Evolutionary conservation across 2,797 vertebrate genomes (phyloP).

Genomic region (Anolis apletophallus): DNA sequence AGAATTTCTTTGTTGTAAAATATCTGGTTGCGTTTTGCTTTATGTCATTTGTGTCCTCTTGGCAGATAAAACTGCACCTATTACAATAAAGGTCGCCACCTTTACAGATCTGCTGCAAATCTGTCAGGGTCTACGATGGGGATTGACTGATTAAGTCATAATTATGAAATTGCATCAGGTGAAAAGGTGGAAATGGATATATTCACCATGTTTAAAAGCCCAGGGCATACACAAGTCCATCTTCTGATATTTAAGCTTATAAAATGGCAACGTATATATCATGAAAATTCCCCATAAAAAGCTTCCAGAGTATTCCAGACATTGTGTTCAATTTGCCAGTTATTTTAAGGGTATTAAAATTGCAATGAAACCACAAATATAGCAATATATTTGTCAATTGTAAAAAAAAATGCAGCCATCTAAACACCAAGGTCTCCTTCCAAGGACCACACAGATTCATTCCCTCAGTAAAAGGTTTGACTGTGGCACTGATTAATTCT

Average conservation of each 20-base stretch:
- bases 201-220: not conserved
- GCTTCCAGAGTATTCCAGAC: not conserved
- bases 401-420: not conserved
- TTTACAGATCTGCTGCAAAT: too few relatives aligned
- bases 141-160: not conserved
- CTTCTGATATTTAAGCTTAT: not conserved
- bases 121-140: too few relatives aligned
- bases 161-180: not conserved
- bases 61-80: too few relatives aligned
- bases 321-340: not conserved
- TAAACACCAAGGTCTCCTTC: not conserved
- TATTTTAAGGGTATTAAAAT: not conserved
- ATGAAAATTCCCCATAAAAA: not conserved
- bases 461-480: not conserved
- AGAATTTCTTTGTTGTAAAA: too few relatives aligned
- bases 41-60: too few relatives aligned
- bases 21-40: too few relatives aligned
- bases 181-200: not conserved
- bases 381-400: not conserved
- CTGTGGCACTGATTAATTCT: slow-evolving; percentile 2
- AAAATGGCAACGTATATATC: not conserved
- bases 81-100: too few relatives aligned
- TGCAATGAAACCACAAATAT: not conserved
- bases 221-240: not conserved
- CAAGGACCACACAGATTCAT: not conserved